Evolutionary conservation across 2,113 vertebrate genomes (phyloP).

Genomic region (Bagarius yarrelli): DNA sequence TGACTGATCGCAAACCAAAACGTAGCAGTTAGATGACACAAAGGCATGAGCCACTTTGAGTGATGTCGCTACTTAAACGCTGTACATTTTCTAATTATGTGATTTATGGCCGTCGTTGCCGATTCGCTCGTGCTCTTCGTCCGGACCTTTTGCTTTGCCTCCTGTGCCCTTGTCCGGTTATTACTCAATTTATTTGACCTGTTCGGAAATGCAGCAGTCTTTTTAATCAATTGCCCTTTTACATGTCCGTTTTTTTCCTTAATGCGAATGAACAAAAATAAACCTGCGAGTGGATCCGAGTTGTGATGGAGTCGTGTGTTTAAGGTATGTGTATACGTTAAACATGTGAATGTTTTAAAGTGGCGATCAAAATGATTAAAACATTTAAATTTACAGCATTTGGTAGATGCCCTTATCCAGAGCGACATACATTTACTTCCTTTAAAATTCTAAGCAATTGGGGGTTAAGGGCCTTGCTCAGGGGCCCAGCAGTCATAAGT

Average conservation of each 20-base stretch:
- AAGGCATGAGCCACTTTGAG: conserved; percentile 57
- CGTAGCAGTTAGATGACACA: conserved; percentile 62
- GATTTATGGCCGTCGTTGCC: conserved; percentile 71
- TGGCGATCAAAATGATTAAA: too few species aligned
- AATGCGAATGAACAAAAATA: conserved; percentile 48
- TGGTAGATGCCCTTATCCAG: too few species aligned
- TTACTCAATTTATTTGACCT: conserved; percentile 28
- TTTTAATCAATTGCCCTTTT: conserved; percentile 57
- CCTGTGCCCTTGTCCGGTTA: conserved; percentile 44
- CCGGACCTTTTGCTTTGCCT: conserved; percentile 30
- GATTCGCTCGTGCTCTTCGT: conserved; percentile 54
- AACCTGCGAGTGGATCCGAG: neutral
- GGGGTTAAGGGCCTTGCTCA: too few species aligned
- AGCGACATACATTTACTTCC: too few species aligned
- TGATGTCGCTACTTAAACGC: conserved; percentile 70
- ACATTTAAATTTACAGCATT: too few species aligned
- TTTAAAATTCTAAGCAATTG: too few species aligned
- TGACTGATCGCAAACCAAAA: conserved; percentile 68
- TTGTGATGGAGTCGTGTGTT: neutral
- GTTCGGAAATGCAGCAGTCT: conserved; percentile 29
- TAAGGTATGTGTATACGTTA: too few species aligned
- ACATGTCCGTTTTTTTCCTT: conserved; percentile 32
- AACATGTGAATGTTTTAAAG: too few species aligned
- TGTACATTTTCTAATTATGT: conserved; percentile 69
- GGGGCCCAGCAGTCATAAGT: too few species aligned